Conservation (phyloP, 2,113 vertebrate species). For the Amphiprion ocellaris region DNA sequence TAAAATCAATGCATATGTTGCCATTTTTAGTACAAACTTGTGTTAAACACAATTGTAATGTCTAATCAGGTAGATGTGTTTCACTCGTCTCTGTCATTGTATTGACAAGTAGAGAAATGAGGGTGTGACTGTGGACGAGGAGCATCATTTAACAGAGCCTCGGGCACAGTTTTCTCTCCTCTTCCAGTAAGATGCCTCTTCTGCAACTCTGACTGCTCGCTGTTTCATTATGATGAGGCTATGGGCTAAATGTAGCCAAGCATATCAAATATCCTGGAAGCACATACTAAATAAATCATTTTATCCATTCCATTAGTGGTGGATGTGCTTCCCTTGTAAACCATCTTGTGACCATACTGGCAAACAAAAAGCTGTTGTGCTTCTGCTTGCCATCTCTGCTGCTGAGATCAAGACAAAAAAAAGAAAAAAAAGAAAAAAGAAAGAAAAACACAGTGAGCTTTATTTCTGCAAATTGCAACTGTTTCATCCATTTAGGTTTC, state of each 20-base stretch:
- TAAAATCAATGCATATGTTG: background rate
- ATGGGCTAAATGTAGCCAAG: slow-evolving; percentile 85
- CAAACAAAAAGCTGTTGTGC: slow-evolving; percentile 73
- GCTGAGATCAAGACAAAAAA: slow-evolving; percentile 35
- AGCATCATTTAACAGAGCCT: slow-evolving; percentile 84
- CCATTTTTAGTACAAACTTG: slow-evolving; percentile 15
- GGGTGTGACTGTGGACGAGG: slow-evolving; percentile 78
- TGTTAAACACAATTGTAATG: slow-evolving; percentile 39
- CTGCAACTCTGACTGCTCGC: slow-evolving; percentile 81
- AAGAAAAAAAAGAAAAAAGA: background rate
- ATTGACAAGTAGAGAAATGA: slow-evolving; percentile 84
- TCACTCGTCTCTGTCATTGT: slow-evolving; percentile 54
- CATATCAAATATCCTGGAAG: slow-evolving; percentile 87
- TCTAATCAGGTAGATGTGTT: slow-evolving; percentile 54
- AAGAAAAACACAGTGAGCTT: slow-evolving; percentile 4
- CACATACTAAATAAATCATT: slow-evolving; percentile 86
- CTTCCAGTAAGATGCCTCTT: slow-evolving; percentile 78
- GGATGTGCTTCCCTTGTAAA: slow-evolving; percentile 80
- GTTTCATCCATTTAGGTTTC: slow-evolving; percentile 59
- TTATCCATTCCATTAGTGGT: slow-evolving; percentile 83
- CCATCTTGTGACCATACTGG: slow-evolving; percentile 72
- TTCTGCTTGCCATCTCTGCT: slow-evolving; percentile 44
- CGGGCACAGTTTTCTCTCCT: slow-evolving; percentile 73
- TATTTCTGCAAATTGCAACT: slow-evolving; percentile 34
- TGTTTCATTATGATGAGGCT: slow-evolving; percentile 87